Conservation (phyloP, 1,140 invertebrate genomes). For the Micrasema longulum region DNA sequence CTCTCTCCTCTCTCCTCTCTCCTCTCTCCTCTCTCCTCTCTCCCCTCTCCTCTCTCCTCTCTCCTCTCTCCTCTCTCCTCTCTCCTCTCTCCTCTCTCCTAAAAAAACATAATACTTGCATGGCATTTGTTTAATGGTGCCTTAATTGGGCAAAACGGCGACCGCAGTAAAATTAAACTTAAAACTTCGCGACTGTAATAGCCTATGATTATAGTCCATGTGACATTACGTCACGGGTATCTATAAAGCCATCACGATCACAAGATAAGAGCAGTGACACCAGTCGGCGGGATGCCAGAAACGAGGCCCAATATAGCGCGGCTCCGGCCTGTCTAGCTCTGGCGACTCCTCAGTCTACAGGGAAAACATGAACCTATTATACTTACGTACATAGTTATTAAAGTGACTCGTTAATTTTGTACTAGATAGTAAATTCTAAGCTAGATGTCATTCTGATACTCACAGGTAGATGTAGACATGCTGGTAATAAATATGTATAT, state of each 20-base stretch:
- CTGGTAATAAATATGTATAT: too few species aligned
- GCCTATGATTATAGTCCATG: background rate
- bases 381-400: background rate
- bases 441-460: too few species aligned
- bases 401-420: too few species aligned
- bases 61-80: too few species aligned
- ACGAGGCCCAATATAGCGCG: background rate
- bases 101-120: too few species aligned
- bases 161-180: background rate
- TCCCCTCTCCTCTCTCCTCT: too few species aligned
- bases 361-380: background rate
- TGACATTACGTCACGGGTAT: background rate
- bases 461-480: too few species aligned
- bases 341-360: background rate
- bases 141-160: background rate
- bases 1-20: too few species aligned
- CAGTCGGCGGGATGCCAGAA: slow-evolving; percentile 1
- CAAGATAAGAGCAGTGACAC: background rate
- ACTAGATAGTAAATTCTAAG: too few species aligned
- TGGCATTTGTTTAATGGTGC: background rate
- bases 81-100: too few species aligned
- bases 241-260: too few species aligned
- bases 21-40: too few species aligned
- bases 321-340: slow-evolving; percentile 23
- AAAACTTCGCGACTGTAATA: background rate